These are phyloP conservation scores for Nyctibius grandis DNA, from an alignment of 2,797 vertebrate genomes.

Conservation along the genomic window DNA sequence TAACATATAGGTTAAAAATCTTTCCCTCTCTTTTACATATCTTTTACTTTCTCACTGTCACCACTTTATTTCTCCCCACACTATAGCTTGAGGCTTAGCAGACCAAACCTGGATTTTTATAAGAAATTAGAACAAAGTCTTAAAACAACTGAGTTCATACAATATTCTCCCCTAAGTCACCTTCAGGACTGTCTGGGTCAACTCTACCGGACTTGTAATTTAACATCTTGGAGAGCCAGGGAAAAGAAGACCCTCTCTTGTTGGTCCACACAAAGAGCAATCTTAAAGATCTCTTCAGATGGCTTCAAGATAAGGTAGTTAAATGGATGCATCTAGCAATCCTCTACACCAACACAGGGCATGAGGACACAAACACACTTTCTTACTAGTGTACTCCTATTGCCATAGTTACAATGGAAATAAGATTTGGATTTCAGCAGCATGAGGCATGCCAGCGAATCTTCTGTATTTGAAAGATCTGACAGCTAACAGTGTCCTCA, in stretches of 20 bases:
- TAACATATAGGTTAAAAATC: background rate
- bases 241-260: background rate
- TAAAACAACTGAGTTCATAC: background rate
- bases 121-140: background rate
- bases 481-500: background rate
- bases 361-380: background rate
- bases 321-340: background rate
- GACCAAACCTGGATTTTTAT: background rate
- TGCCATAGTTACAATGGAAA: constrained; percentile 27
- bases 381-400: background rate
- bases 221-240: background rate
- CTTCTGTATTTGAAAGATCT: background rate
- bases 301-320: background rate
- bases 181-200: background rate
- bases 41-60: background rate
- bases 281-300: background rate
- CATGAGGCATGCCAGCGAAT: background rate
- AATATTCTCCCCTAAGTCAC: background rate
- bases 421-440: background rate
- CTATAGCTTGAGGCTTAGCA: background rate
- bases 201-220: background rate
- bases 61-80: background rate
- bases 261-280: background rate
- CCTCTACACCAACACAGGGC: background rate
- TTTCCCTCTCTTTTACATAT: background rate